phyloP scores from a whole-genome alignment of 2,888 invertebrate genomes.

The Nymphalis polychloros region DNA sequence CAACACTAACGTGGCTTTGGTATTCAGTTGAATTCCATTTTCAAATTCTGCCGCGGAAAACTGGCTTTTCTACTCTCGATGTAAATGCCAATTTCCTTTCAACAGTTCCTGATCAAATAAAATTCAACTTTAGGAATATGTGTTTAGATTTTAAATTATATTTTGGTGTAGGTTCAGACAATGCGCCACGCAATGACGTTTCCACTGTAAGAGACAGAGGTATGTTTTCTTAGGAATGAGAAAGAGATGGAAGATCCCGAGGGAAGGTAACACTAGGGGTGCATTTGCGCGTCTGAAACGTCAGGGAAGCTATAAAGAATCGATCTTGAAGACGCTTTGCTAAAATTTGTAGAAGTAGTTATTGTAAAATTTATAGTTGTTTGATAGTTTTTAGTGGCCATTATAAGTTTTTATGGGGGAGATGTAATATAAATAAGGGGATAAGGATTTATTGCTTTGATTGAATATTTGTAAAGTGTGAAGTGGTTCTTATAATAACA shows the following conservation, averaged over 20 bases:
- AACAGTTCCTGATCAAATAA: conserved; percentile 42
- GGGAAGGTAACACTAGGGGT: conserved; percentile 68
- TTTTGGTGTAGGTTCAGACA: conserved; percentile 56
- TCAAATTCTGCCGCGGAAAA: conserved; percentile 76
- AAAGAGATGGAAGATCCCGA: conserved; percentile 54
- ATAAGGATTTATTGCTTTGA: not conserved
- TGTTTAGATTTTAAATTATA: conserved; percentile 49
- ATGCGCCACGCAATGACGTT: conserved; percentile 81
- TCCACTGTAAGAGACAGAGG: conserved; percentile 59
- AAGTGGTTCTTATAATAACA: not conserved
- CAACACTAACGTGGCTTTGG: conserved; percentile 51
- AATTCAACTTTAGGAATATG: conserved; percentile 47
- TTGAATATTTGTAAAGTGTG: not conserved
- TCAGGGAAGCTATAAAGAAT: conserved; percentile 69
- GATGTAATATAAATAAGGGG: not conserved
- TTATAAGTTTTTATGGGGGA: not conserved
- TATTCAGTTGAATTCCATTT: conserved; percentile 70
- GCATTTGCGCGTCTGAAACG: conserved; percentile 66
- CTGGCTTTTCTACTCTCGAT: conserved; percentile 76
- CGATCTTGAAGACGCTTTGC: conserved; percentile 71
- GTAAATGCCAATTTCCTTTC: conserved; percentile 80
- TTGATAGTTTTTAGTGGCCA: conserved; percentile 14
- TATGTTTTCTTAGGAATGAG: conserved; percentile 45
- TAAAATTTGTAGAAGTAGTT: conserved; percentile 38
- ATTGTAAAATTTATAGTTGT: conserved; percentile 17